Evolutionary conservation across 2,797 vertebrate genomes (phyloP).

Genomic region (Pangasius larnaudii): DNA sequence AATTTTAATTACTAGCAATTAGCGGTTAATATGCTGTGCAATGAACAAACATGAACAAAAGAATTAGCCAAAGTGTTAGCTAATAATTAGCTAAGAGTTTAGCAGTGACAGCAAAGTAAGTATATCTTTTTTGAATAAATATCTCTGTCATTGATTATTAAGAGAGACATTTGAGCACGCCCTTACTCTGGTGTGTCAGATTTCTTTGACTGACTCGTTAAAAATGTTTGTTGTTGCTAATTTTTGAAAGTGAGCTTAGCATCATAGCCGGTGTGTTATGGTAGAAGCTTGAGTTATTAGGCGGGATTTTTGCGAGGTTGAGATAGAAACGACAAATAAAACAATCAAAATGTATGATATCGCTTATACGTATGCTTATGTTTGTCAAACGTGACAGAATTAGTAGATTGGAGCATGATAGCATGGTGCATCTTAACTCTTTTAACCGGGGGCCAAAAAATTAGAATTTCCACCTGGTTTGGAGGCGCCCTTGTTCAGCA

Average conservation of each 20-base stretch:
- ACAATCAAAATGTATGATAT: neutral
- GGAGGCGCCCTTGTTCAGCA: too few relatives aligned
- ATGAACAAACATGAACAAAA: slow-evolving; percentile 12
- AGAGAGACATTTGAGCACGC: too few relatives aligned
- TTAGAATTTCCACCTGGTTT: too few relatives aligned
- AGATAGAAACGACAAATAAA: neutral
- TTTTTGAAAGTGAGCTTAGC: neutral
- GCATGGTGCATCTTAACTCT: neutral
- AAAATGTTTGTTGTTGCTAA: neutral
- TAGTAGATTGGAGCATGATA: neutral
- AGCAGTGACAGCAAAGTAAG: neutral
- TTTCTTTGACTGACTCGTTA: neutral
- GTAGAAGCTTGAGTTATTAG: neutral
- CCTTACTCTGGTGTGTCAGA: neutral
- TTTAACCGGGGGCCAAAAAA: too few relatives aligned
- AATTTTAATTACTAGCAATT: slow-evolving; percentile 45
- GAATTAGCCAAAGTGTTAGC: neutral
- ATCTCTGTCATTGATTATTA: neutral
- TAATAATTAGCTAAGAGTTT: neutral
- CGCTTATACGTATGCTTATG: neutral
- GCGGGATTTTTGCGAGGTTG: neutral
- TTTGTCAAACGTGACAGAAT: neutral
- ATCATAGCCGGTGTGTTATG: neutral
- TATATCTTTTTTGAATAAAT: neutral
- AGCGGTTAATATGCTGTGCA: slow-evolving; percentile 22